Evolutionary conservation across 2,888 invertebrate species (phyloP).

Genomic region (Agonopterix arenella): DNA sequence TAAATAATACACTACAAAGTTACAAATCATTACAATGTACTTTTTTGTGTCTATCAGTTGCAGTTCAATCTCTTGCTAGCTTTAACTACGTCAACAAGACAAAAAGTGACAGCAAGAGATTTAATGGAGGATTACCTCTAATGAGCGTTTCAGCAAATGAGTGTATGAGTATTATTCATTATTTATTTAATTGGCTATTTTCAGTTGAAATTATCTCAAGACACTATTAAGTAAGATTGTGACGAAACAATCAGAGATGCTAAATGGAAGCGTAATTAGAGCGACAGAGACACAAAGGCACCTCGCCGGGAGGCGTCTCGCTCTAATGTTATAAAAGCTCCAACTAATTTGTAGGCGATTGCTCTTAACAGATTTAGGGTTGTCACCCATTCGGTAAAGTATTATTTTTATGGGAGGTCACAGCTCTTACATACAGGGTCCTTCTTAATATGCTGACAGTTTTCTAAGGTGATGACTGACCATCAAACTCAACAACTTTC

Average conservation of each 20-base stretch:
- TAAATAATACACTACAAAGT: no score
- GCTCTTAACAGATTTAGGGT: conserved; percentile 14
- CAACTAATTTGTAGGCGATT: conserved; percentile 38
- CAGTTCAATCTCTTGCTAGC: no score
- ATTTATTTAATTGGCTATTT: not conserved
- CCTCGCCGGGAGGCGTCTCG: conserved; percentile 21
- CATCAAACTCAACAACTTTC: no score
- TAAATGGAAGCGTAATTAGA: not conserved
- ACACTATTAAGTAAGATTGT: not conserved
- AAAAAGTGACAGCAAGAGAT: no score
- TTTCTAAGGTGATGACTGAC: no score
- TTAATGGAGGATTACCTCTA: no score
- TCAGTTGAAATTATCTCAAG: not conserved
- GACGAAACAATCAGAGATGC: not conserved
- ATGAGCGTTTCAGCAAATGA: no score
- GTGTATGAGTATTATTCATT: not conserved
- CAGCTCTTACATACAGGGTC: no score
- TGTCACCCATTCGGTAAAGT: not conserved
- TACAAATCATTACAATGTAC: no score
- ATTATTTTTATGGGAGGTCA: not conserved
- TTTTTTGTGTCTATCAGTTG: no score
- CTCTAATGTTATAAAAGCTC: conserved; percentile 35
- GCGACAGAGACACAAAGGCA: conserved; percentile 3
- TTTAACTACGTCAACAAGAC: no score
- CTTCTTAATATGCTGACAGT: no score